These are phyloP conservation scores for Drosophila flavopinicola DNA, from an alignment of 2,888 invertebrate genomes.

Conservation along the genomic window DNA sequence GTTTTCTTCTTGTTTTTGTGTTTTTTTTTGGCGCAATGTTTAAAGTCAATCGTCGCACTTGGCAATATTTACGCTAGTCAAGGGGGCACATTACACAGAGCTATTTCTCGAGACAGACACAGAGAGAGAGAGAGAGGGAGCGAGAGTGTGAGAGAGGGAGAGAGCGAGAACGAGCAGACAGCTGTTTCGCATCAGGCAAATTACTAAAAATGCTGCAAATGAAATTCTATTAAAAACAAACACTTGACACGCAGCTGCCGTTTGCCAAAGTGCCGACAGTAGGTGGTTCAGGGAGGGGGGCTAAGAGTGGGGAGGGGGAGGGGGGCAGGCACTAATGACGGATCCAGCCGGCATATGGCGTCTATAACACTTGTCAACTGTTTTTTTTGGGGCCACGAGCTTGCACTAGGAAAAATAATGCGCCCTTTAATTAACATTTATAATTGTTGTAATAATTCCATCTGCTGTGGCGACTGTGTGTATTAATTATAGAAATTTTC, in stretches of 20 bases:
- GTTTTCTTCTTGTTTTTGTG: slow-evolving; percentile 29
- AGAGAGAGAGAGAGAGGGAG: background rate
- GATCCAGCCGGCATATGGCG: slow-evolving; percentile 61
- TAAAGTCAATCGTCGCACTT: slow-evolving; percentile 73
- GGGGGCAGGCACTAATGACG: slow-evolving; percentile 42
- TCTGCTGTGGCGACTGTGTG: too few relatives aligned
- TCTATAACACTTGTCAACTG: slow-evolving; percentile 75
- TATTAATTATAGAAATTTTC: too few relatives aligned
- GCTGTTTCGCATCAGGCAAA: slow-evolving; percentile 75
- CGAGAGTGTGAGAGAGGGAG: background rate
- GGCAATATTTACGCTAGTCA: slow-evolving; percentile 57
- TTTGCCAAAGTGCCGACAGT: slow-evolving; percentile 43
- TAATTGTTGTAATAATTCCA: too few relatives aligned
- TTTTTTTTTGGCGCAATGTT: slow-evolving; percentile 59
- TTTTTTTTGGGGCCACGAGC: slow-evolving; percentile 19
- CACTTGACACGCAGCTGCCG: slow-evolving; percentile 75
- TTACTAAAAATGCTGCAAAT: slow-evolving; percentile 72
- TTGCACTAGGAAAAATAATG: too few relatives aligned
- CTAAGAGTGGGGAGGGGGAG: background rate
- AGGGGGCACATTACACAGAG: background rate
- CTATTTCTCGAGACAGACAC: background rate
- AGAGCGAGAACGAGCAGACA: slow-evolving; percentile 21
- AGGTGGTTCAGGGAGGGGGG: too few relatives aligned
- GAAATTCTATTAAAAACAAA: slow-evolving; percentile 79
- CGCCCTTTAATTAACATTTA: too few relatives aligned